A percentile compares a stretch with the other conserved stretches of the same genome.
phyloP scores from a whole-genome alignment of 2,888 invertebrate species.

The Thymelicus sylvestris region DNA sequence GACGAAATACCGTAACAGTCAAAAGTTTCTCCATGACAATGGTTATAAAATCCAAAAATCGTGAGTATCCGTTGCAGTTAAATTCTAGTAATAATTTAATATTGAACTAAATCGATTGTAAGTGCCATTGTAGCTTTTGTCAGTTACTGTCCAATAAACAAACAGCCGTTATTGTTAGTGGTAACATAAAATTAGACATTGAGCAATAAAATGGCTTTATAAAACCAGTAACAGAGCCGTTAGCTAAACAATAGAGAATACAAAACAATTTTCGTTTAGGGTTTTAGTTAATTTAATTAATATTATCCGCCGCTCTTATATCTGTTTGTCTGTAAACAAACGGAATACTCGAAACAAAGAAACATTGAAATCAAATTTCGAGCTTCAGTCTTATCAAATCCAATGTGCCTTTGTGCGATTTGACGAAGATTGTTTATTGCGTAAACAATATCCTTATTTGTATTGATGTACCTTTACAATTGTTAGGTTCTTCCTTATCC shows the following conservation, averaged over 20 bases:
- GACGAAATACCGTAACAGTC: too few species aligned
- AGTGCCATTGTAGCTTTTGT: background rate
- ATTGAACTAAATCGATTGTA: background rate
- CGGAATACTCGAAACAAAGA: slow-evolving; percentile 63
- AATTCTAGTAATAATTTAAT: too few species aligned
- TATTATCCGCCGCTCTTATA: slow-evolving; percentile 58
- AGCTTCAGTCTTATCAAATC: slow-evolving; percentile 73
- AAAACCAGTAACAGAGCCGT: slow-evolving; percentile 39
- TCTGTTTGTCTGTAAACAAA: slow-evolving; percentile 11
- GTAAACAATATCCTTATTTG: too few species aligned
- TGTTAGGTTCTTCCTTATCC: too few species aligned
- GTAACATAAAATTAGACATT: slow-evolving; percentile 13
- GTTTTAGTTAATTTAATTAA: slow-evolving; percentile 78
- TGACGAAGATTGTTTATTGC: too few species aligned
- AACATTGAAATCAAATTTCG: slow-evolving; percentile 80
- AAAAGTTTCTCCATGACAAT: too few species aligned
- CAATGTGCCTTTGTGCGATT: slow-evolving; percentile 65
- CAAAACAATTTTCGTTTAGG: slow-evolving; percentile 59
- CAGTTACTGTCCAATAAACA: background rate
- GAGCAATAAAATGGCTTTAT: slow-evolving; percentile 33
- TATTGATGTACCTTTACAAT: too few species aligned
- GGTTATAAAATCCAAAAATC: too few species aligned
- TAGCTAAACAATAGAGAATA: slow-evolving; percentile 37
- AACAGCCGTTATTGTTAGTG: background rate
- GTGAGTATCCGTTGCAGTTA: too few species aligned